phyloP scores from a whole-genome alignment of 2,797 vertebrate species.

The Threskiornis aethiopicus region DNA sequence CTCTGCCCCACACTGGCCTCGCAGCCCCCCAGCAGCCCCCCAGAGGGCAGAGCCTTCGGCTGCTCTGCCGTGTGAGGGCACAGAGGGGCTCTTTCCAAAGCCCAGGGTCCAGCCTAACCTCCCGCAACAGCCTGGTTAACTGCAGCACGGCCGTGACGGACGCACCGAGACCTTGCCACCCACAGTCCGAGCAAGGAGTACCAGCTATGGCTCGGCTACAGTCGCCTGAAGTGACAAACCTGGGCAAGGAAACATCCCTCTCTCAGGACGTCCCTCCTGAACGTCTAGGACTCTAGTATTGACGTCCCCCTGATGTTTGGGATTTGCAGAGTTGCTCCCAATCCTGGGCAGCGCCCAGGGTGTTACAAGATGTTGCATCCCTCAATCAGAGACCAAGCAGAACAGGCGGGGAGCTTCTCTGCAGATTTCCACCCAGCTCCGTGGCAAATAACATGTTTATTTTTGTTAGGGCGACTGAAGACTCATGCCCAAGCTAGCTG shows the following conservation, averaged over 20 bases:
- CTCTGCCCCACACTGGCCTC: neutral
- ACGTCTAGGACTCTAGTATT: rapidly evolving
- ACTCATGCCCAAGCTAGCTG: neutral
- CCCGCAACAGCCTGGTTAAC: neutral
- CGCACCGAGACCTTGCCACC: neutral
- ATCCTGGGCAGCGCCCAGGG: neutral
- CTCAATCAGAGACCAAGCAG: neutral
- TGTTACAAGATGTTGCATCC: neutral
- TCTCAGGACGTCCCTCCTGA: neutral
- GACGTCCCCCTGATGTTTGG: rapidly evolving
- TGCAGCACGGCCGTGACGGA: neutral
- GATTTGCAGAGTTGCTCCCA: neutral
- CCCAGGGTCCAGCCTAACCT: neutral
- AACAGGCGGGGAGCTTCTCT: neutral
- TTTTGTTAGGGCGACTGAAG: neutral
- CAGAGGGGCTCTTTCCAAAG: neutral
- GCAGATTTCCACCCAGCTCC: neutral
- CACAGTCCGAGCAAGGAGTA: neutral
- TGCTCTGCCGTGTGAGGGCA: neutral
- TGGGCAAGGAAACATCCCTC: neutral
- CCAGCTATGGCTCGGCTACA: neutral
- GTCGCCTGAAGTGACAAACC: neutral
- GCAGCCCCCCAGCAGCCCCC: neutral
- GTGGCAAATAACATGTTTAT: neutral
- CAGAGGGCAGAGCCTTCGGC: neutral